phyloP scores from a whole-genome alignment of 2,888 invertebrate species.

The Sericinus montela region DNA sequence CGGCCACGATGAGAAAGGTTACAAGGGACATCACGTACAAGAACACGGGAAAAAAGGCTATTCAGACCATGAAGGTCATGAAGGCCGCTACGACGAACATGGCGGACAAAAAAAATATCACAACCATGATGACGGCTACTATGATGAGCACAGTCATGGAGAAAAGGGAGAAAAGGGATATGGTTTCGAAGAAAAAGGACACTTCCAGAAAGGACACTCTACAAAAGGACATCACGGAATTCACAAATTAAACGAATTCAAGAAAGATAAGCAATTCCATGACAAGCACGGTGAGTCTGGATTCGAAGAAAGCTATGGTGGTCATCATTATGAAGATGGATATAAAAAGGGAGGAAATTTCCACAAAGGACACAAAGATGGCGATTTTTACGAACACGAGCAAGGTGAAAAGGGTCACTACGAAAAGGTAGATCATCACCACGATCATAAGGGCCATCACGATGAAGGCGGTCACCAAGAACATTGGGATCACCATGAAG shows the following conservation, averaged over 20 bases:
- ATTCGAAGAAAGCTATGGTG: conserved; percentile 89
- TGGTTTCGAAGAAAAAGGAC: conserved; percentile 78
- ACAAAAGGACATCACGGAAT: conserved; percentile 92
- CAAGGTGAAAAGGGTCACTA: conserved; percentile 88
- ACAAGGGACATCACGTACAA: conserved; percentile 82
- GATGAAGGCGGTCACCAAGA: conserved; percentile 86
- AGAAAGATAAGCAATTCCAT: conserved; percentile 92
- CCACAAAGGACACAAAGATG: conserved; percentile 88
- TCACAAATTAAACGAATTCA: conserved; percentile 91
- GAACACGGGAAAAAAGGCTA: conserved; percentile 85
- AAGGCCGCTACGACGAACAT: conserved; percentile 79
- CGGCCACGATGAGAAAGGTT: conserved; percentile 83
- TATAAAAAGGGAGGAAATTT: conserved; percentile 89
- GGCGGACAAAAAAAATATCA: conserved; percentile 82
- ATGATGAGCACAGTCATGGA: conserved; percentile 81
- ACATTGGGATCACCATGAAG: conserved; percentile 84
- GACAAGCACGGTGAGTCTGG: conserved; percentile 91
- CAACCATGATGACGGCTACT: conserved; percentile 83
- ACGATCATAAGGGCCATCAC: conserved; percentile 88
- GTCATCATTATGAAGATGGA: conserved; percentile 86
- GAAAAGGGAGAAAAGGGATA: conserved; percentile 82
- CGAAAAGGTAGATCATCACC: conserved; percentile 88
- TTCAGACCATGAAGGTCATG: conserved; percentile 82
- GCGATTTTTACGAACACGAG: conserved; percentile 86
- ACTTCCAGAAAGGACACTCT: conserved; percentile 89